phyloP scores from a whole-genome alignment of 2,113 vertebrate genomes.

The Notarius quadriscutis region DNA sequence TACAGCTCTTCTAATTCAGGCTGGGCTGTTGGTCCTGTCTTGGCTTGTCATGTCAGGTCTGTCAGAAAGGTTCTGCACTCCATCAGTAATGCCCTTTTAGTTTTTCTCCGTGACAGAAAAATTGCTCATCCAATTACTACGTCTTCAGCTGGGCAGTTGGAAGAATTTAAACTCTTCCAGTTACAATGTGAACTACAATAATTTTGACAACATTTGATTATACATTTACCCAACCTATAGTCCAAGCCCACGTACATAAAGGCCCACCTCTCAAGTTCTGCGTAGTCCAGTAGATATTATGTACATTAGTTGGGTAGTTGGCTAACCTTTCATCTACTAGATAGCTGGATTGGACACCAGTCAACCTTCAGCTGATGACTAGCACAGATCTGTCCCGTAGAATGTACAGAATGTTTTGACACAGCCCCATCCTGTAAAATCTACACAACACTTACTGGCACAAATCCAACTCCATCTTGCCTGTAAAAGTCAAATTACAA shows the following conservation, averaged over 20 bases:
- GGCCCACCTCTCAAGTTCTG: background rate
- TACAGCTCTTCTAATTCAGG: background rate
- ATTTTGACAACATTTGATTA: background rate
- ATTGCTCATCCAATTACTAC: background rate
- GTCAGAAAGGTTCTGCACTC: slow-evolving; percentile 9
- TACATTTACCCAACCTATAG: background rate
- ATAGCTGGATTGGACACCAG: background rate
- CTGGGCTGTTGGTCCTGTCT: background rate
- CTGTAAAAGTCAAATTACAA: background rate
- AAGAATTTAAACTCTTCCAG: background rate
- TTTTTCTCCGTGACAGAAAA: background rate
- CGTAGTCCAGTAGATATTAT: background rate
- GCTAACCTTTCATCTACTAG: background rate
- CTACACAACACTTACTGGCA: background rate
- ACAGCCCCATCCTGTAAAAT: background rate
- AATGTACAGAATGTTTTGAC: background rate
- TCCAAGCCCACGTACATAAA: background rate
- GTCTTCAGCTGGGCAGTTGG: no score
- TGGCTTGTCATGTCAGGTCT: background rate
- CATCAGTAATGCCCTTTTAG: background rate
- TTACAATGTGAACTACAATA: background rate
- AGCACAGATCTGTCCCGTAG: background rate
- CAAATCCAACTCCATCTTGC: no score
- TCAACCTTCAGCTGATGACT: background rate
- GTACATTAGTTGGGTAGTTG: background rate